Evolutionary conservation across 1,140 invertebrate species (phyloP).

Genomic region (Leptinotarsa lineolata): DNA sequence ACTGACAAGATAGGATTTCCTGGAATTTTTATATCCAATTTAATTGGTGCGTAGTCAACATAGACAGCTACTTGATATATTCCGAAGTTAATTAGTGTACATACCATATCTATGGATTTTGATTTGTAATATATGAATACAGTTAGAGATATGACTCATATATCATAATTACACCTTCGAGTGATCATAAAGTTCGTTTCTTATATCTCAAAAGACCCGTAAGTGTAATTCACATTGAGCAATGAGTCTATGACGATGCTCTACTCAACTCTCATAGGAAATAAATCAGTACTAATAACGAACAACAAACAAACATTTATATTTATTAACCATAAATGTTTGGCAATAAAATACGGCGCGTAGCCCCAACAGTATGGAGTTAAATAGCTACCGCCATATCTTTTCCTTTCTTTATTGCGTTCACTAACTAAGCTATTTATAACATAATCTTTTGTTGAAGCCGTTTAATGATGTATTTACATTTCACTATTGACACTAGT

Average conservation of each 20-base stretch:
- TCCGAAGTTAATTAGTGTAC: background rate
- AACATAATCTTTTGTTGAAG: slow-evolving; percentile 30
- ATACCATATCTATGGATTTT: background rate
- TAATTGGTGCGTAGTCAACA: background rate
- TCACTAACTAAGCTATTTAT: slow-evolving; percentile 31
- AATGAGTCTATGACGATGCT: slow-evolving; percentile 6
- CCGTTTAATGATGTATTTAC: slow-evolving; percentile 32
- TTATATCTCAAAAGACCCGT: slow-evolving; percentile 3
- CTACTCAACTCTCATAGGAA: slow-evolving; percentile 7
- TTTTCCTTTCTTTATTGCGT: slow-evolving; percentile 18
- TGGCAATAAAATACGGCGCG: slow-evolving; percentile 35
- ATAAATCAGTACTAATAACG: slow-evolving; percentile 30
- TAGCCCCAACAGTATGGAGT: slow-evolving; percentile 9
- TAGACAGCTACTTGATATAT: slow-evolving; percentile 1
- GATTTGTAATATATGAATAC: background rate
- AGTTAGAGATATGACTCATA: background rate
- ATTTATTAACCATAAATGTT: slow-evolving; percentile 42
- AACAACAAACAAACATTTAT: slow-evolving; percentile 35
- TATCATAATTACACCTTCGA: slow-evolving; percentile 1
- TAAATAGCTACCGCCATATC: slow-evolving; percentile 20
- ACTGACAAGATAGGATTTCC: background rate
- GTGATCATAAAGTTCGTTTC: slow-evolving; percentile 21
- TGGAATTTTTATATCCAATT: background rate
- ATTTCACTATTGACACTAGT: slow-evolving; percentile 16
- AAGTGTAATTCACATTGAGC: slow-evolving; percentile 15